phyloP scores from a whole-genome alignment of 2,797 vertebrate species.

The Bovichtus variegatus region DNA sequence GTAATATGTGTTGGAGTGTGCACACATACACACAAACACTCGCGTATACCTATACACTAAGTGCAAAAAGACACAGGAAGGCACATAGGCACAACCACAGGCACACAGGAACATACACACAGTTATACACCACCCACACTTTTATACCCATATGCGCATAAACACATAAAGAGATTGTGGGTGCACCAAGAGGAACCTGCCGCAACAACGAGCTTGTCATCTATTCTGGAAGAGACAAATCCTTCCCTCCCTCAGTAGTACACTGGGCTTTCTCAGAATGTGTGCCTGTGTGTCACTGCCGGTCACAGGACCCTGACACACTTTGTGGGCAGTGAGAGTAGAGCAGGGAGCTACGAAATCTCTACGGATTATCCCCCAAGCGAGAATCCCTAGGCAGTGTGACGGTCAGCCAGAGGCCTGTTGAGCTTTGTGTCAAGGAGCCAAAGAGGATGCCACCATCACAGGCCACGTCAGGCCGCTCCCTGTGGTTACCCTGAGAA shows the following conservation, averaged over 20 bases:
- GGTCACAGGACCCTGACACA: conserved; percentile 71
- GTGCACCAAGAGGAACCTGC: conserved; percentile 24
- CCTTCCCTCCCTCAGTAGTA: conserved; percentile 45
- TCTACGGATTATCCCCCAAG: conserved; percentile 61
- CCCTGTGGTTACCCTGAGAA: conserved; percentile 57
- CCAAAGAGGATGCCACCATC: conserved; percentile 52
- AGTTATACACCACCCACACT: conserved; percentile 43
- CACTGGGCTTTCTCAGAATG: conserved; percentile 69
- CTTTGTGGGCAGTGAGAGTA: conserved; percentile 55
- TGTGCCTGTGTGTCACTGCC: conserved; percentile 70
- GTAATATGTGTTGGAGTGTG: conserved; percentile 51
- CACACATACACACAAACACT: conserved; percentile 26
- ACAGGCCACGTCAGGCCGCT: conserved; percentile 50
- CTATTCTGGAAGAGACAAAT: conserved; percentile 38
- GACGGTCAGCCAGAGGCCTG: conserved; percentile 47
- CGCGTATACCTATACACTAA: conserved; percentile 27
- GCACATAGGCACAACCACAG: conserved; percentile 47
- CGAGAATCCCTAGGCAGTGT: conserved; percentile 55
- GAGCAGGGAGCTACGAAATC: conserved; percentile 54
- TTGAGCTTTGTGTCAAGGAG: conserved; percentile 58
- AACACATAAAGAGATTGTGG: conserved; percentile 13
- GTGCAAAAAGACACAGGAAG: conserved; percentile 44
- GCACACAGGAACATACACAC: conserved; percentile 46
- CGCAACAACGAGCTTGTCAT: conserved; percentile 33
- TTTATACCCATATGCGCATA: conserved; percentile 7